A percentile compares a stretch with the other conserved stretches of the same genome.
These are phyloP conservation scores for Tetrax tetrax DNA, from an alignment of 2,113 vertebrate species.

Conservation along the genomic window DNA sequence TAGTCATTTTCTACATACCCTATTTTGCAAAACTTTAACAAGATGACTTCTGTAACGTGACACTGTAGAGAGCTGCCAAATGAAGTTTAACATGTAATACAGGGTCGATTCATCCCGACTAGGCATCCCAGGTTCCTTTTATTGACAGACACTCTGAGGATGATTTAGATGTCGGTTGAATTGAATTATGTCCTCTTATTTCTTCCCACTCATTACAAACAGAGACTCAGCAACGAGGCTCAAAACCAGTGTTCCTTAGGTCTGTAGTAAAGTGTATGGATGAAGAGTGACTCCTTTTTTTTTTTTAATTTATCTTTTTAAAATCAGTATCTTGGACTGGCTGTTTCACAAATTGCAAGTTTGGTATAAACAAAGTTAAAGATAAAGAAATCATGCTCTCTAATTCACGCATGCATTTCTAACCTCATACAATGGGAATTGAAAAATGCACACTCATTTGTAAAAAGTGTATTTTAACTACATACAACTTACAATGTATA, in stretches of 20 bases:
- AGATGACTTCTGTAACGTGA: neutral
- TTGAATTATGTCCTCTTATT: neutral
- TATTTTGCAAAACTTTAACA: neutral
- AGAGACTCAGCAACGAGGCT: neutral
- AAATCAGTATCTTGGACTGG: neutral
- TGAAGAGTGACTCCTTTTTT: neutral
- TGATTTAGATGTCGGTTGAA: neutral
- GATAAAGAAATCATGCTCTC: neutral
- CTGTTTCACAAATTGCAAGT: neutral
- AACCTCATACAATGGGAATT: neutral
- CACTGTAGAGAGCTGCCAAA: neutral
- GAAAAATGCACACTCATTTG: neutral
- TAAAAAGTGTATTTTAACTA: neutral
- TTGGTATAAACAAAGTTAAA: neutral
- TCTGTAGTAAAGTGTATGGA: neutral
- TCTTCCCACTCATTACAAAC: neutral
- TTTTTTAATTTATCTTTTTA: neutral
- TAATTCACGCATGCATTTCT: neutral
- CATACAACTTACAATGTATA: neutral
- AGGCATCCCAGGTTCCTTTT: neutral
- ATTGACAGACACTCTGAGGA: neutral
- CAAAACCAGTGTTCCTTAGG: neutral
- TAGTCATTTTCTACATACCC: neutral
- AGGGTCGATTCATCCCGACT: neutral
- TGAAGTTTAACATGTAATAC: neutral